Percentiles rank a stretch among this genome's conserved stretches.
Evolutionary conservation across 2,113 vertebrate species (phyloP).

Genomic region (Aplodontia rufa): DNA sequence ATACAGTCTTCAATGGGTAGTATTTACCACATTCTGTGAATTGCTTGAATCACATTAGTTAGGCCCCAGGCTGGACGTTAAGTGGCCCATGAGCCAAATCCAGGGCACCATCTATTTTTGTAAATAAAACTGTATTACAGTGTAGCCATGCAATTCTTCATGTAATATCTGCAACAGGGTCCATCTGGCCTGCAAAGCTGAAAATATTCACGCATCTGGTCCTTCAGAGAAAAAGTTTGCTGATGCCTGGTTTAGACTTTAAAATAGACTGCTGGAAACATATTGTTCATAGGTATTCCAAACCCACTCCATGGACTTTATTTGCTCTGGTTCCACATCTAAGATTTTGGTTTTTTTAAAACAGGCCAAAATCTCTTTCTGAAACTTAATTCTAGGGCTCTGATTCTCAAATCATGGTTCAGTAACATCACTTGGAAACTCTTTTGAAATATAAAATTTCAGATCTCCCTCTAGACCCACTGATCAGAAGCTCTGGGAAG

Average conservation of each 20-base stretch:
- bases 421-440: not conserved
- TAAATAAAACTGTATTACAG: slow-evolving; percentile 41
- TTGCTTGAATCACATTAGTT: too few species aligned
- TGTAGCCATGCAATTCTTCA: not conserved
- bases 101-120: not conserved
- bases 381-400: not conserved
- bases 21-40: too few species aligned
- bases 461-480: not conserved
- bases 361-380: not conserved
- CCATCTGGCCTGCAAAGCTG: not conserved
- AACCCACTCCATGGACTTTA: not conserved
- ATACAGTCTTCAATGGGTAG: not conserved
- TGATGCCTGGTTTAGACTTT: not conserved
- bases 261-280: not conserved
- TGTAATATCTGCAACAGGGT: fast-evolving
- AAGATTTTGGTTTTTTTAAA: too few species aligned
- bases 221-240: not conserved
- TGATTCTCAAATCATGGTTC: not conserved
- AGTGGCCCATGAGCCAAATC: not conserved
- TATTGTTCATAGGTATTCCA: not conserved
- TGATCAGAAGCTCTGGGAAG: not conserved
- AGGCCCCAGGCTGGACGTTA: not conserved
- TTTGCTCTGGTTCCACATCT: not conserved
- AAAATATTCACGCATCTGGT: not conserved
- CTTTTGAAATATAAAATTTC: not conserved